Base-by-base conservation (phyloP, 2,888 invertebrate genomes). In the Elegia similella region DNA sequence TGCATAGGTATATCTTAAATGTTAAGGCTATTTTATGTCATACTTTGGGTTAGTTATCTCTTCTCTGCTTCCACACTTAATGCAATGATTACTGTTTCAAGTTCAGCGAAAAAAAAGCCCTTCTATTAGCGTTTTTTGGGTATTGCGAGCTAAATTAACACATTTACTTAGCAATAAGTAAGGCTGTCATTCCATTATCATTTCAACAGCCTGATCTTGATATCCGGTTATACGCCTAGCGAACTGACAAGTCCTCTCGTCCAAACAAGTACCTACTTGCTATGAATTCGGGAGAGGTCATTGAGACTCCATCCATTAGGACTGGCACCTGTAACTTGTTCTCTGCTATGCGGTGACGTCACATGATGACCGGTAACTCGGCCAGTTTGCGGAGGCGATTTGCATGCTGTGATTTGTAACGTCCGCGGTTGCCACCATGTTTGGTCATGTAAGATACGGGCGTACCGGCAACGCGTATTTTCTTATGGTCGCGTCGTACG, bases 401-500 rank as follows among this genome's bases (percentile, higher is more conserved):
- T 72, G 76, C 80, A 76, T 76, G 68, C 63, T 64, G 73, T 65
- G 71, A 72, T 76, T 73, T 69, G 75, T 68, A 65, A 65, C 65
- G 76, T 72, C 72, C 68, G 70, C 67, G 72, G 69, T 67, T 64
- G 64, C 75, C 70, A 75, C 76, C 70, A 71, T 71, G 70, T 82
- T 84, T 78, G 84, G 85, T 74, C 75, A 76, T 77, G 76, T 83
- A 79, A 76, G 66, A 34, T 48, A 48, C 71, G 76, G 72, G 75
- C 82, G 79, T 81, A 77, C 74, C 72, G 50, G 50, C 50, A 50
- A 50, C 32, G 76, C 82, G 80, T 81, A 77, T 74, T 84, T 85
- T 88, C 88, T 87, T 88, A 87, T 86, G 85, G 82, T 73, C 70
- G 66, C 71, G 63, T 65, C 76, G 82, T 88, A 90, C 89, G 89